Base-by-base conservation (phyloP, 2,113 vertebrate genomes). In the Sialia sialis region DNA sequence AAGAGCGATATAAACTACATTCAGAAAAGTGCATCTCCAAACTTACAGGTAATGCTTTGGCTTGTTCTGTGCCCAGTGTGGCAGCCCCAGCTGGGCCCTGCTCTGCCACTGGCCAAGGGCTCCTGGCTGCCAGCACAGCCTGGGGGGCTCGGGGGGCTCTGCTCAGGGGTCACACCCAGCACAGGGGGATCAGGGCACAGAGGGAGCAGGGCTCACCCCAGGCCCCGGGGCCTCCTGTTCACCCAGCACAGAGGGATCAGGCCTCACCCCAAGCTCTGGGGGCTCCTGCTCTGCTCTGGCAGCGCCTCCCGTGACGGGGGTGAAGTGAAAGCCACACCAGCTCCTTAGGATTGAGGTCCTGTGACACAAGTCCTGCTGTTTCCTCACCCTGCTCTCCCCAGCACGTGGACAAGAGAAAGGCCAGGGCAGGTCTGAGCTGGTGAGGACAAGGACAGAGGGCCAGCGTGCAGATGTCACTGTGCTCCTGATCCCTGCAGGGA, bases 11-110 rank as follows among this genome's bases (percentile, higher is more conserved):
- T 95, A 97, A 97, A 98, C 97, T 98, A 98, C 98, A 98, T 99
- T 99, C 98, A 98, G 98, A 98, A 99, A 99, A 99, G 98, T 99
- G 98, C 99, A 99, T 98, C 97, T 97, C 97, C 97, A 98, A 94
- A 98, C 98, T 97, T 63, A 98, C 97, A 98, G 95, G 97, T 89
- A 96, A 97, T 94, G 94, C 98, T 98, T 98, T 98, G 98, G 98
- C 97, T 98, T 98, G 94, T 97, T 97, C 95, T 95, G 97, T 96
- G 97, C 98, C 95, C 44, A 26, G 70, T 60, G 58, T 92, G 93
- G 63, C 64, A 66, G 78, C 51, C 94, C 77, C 43, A 69, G 90
- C 90, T 80, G 94, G 94, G 52, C 93, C 87, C 89, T 44, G 93
- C 67, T 82, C 75, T 92, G 93, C 77, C 89, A 6, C 93, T 84